Conservation (phyloP, 92 coral and sea anemone genomes). For the Palythoa grandis region DNA sequence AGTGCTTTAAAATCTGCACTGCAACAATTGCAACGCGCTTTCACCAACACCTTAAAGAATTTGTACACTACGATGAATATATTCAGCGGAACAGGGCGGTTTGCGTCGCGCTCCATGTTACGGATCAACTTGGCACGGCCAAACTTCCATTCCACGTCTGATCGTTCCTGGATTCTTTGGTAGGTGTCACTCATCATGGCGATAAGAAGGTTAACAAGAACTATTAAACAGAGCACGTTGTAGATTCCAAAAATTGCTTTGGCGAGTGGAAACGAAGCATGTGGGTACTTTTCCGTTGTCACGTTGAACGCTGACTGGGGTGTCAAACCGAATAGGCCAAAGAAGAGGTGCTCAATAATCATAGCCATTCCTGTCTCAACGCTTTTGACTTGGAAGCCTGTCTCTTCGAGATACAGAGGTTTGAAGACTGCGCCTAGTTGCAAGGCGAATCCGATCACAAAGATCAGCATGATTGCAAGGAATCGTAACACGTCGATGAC, state of each 20-base stretch:
- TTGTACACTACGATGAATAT: constrained; percentile 76
- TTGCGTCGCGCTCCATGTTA: constrained; percentile 91
- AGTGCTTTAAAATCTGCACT: constrained; percentile 67
- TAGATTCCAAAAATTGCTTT: constrained; percentile 87
- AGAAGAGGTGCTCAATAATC: constrained; percentile 75
- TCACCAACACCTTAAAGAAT: constrained; percentile 60
- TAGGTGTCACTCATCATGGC: constrained; percentile 99
- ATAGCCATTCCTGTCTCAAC: constrained; percentile 46
- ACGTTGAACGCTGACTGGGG: constrained; percentile 40
- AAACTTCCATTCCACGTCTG: constrained; percentile 96
- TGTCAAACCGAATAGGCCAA: constrained; percentile 87
- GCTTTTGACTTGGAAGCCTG: constrained; percentile 41
- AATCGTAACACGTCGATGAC: constrained; percentile 90
- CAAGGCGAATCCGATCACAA: constrained; percentile 84
- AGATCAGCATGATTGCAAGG: constrained; percentile 80
- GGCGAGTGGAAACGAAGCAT: constrained; percentile 55
- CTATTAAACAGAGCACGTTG: constrained; percentile 82
- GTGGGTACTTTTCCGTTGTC: constrained; percentile 28
- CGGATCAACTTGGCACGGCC: constrained; percentile 94
- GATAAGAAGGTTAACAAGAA: constrained; percentile 85
- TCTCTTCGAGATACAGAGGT: constrained; percentile 60
- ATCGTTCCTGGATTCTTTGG: constrained; percentile 87
- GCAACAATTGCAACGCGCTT: constrained; percentile 82
- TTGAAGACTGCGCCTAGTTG: constrained; percentile 90
- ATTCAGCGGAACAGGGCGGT: constrained; percentile 89